A percentile compares a stretch with the other conserved stretches of the same genome.
Evolutionary conservation across 2,797 vertebrate genomes (phyloP).

Genomic region (Atherinosoma microstoma): DNA sequence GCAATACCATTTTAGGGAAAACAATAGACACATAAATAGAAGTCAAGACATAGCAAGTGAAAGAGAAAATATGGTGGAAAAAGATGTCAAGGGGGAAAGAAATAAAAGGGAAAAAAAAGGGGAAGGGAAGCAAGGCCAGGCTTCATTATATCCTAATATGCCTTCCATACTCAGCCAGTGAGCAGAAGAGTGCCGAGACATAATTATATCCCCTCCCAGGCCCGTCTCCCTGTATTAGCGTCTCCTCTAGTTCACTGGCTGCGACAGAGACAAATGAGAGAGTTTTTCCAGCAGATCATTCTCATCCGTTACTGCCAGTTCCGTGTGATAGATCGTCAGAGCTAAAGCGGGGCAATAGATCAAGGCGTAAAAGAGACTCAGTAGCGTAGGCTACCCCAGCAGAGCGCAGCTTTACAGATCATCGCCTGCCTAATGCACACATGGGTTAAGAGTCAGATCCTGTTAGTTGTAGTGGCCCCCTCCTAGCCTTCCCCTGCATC

Average conservation of each 20-base stretch:
- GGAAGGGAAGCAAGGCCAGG: constrained; percentile 62
- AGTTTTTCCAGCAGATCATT: constrained; percentile 88
- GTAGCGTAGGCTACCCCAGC: constrained; percentile 77
- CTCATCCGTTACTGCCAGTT: constrained; percentile 90
- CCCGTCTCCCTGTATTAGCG: constrained; percentile 88
- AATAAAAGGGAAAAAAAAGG: constrained; percentile 33
- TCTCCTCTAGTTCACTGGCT: constrained; percentile 88
- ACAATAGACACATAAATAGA: constrained; percentile 50
- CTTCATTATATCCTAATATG: constrained; percentile 86
- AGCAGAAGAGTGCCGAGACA: constrained; percentile 84
- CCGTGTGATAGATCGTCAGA: constrained; percentile 84
- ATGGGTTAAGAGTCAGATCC: constrained; percentile 84
- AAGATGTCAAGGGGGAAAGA: constrained; percentile 42
- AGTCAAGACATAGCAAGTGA: constrained; percentile 38
- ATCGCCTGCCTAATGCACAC: constrained; percentile 84
- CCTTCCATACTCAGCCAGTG: constrained; percentile 80
- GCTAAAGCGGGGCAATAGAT: constrained; percentile 87
- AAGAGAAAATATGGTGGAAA: constrained; percentile 38
- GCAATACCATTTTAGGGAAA: constrained; percentile 38
- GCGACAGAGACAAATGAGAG: constrained; percentile 91
- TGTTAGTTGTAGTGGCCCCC: constrained; percentile 62
- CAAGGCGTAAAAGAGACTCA: constrained; percentile 85
- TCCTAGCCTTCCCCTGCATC: constrained; percentile 2
- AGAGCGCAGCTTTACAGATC: constrained; percentile 84
- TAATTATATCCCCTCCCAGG: constrained; percentile 88